phyloP scores from a whole-genome alignment of 2,113 vertebrate genomes.

The Zapus hudsonius region DNA sequence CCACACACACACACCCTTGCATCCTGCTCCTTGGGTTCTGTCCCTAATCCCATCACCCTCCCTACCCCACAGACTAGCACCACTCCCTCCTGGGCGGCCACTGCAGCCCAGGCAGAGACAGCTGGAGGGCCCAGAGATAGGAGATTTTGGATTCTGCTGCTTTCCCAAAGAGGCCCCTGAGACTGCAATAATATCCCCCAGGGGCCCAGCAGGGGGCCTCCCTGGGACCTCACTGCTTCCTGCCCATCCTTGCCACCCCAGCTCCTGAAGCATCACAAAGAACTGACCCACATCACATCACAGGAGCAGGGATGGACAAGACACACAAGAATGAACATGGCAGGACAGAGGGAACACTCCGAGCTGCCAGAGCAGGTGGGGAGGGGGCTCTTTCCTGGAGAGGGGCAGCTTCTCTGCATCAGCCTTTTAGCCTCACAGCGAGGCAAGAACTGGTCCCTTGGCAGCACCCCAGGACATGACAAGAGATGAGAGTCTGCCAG shows the following conservation, averaged over 20 bases:
- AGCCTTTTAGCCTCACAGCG: background rate
- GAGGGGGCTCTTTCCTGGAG: background rate
- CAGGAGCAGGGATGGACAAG: slow-evolving; percentile 53
- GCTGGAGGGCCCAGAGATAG: too few relatives aligned
- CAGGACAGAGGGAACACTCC: background rate
- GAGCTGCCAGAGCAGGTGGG: background rate
- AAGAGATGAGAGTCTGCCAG: slow-evolving; percentile 35
- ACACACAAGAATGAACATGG: slow-evolving; percentile 60
- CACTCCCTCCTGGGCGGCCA: background rate
- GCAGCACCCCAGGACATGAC: background rate
- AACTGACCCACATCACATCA: slow-evolving; percentile 47
- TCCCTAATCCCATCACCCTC: background rate
- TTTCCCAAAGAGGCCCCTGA: background rate
- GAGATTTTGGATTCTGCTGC: background rate
- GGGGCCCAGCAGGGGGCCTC: background rate
- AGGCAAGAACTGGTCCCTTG: background rate
- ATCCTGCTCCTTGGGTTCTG: background rate
- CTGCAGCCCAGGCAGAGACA: background rate
- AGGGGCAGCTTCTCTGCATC: background rate
- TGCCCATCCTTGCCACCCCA: background rate
- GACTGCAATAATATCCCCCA: background rate
- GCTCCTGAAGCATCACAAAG: slow-evolving; percentile 30
- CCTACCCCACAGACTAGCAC: background rate
- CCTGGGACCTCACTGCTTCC: background rate
- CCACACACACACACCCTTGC: too few relatives aligned